Conservation (phyloP, 2,888 invertebrate genomes). For the Lacanobia wlatinum region DNA sequence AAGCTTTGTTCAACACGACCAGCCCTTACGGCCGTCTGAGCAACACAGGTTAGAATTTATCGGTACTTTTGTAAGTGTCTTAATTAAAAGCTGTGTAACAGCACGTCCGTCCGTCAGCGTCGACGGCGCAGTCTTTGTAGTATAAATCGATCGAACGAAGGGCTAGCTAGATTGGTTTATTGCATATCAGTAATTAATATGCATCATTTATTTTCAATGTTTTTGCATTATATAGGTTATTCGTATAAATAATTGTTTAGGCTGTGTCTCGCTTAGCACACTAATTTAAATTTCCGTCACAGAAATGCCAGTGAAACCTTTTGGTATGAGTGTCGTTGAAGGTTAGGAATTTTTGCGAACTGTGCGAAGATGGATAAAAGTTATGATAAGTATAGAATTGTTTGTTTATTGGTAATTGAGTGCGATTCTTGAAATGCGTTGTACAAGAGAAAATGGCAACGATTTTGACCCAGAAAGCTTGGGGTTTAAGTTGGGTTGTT, state of each 20-base stretch:
- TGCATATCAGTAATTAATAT: slow-evolving; percentile 3
- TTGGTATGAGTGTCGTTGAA: background rate
- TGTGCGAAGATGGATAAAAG: too few relatives aligned
- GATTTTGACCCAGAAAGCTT: too few relatives aligned
- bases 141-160: slow-evolving; percentile 20
- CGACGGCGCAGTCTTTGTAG: slow-evolving; percentile 9
- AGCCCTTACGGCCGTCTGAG: too few relatives aligned
- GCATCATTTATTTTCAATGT: slow-evolving; percentile 1
- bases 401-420: too few relatives aligned
- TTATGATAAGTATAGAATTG: too few relatives aligned
- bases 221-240: background rate
- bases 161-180: background rate
- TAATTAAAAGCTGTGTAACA: background rate
- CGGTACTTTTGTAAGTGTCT: background rate
- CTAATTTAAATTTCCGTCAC: background rate
- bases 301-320: background rate
- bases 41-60: background rate
- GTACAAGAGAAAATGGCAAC: too few relatives aligned
- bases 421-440: too few relatives aligned
- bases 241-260: background rate
- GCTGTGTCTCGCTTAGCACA: background rate
- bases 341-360: too few relatives aligned
- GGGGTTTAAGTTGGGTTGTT: too few relatives aligned
- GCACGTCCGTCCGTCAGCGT: background rate
- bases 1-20: background rate